phyloP scores from a whole-genome alignment of 1,140 invertebrate genomes.

The Aphelinus atriplicis region DNA sequence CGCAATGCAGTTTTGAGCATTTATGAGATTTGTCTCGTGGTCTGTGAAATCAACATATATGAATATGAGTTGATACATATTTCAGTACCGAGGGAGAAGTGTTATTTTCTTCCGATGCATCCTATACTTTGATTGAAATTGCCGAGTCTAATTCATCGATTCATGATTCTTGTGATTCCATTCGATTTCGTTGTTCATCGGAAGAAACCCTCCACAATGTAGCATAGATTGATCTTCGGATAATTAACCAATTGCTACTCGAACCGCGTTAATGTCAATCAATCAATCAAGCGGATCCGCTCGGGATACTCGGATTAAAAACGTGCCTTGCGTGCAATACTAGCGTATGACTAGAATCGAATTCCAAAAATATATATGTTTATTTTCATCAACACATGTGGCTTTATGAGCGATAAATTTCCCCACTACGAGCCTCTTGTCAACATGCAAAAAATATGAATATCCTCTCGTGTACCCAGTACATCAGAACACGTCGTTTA shows the following conservation, averaged over 20 bases:
- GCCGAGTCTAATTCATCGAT: too few species aligned
- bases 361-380: slow-evolving; percentile 41
- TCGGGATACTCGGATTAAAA: slow-evolving; percentile 7
- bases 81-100: too few species aligned
- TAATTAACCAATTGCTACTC: background rate
- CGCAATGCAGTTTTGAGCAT: too few species aligned
- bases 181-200: too few species aligned
- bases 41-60: too few species aligned
- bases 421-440: background rate
- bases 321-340: background rate
- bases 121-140: too few species aligned
- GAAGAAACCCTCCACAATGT: too few species aligned
- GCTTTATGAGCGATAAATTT: slow-evolving; percentile 12
- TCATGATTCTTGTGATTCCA: too few species aligned
- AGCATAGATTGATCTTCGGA: too few species aligned
- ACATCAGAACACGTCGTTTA: slow-evolving; percentile 19
- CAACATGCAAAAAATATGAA: slow-evolving; percentile 33
- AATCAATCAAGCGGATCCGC: background rate
- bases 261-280: slow-evolving; percentile 1
- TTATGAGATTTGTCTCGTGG: too few species aligned
- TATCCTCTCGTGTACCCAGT: slow-evolving; percentile 27
- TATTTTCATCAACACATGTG: slow-evolving; percentile 11
- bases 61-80: too few species aligned
- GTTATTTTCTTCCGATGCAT: too few species aligned
- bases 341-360: slow-evolving; percentile 16